These are phyloP conservation scores for Lasius platythorax DNA, from an alignment of 2,888 invertebrate genomes.

Conservation along the genomic window DNA sequence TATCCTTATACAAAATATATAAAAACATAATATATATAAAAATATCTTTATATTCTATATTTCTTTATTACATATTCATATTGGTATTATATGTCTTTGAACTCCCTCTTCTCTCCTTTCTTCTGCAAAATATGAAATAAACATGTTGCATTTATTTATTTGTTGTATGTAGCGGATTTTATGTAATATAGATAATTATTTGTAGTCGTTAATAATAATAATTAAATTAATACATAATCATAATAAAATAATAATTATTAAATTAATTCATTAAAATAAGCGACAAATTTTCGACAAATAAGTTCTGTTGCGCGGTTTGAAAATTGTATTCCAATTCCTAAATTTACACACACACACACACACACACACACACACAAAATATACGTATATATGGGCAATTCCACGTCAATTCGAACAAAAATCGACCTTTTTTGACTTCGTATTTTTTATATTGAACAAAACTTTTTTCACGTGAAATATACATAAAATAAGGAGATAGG, in stretches of 20 bases:
- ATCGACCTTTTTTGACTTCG: too few species aligned
- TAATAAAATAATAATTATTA: too few species aligned
- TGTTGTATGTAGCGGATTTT: background rate
- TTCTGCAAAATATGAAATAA: background rate
- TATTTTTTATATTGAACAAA: too few species aligned
- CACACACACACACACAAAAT: too few species aligned
- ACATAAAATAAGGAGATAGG: too few species aligned
- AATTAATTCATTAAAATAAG: too few species aligned
- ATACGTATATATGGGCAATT: too few species aligned
- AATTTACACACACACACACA: background rate
- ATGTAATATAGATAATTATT: background rate
- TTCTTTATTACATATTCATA: background rate
- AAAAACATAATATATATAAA: background rate
- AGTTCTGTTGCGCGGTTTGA: background rate
- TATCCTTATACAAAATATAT: background rate
- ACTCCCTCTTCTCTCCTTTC: background rate
- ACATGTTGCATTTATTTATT: conserved; percentile 11
- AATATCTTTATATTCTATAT: background rate
- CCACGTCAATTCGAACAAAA: too few species aligned
- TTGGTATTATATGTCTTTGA: background rate
- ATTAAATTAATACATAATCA: too few species aligned
- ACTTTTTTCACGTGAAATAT: too few species aligned
- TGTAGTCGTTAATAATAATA: background rate
- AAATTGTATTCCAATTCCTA: background rate
- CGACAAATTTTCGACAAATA: background rate